phyloP scores from a whole-genome alignment of 2,888 invertebrate species.

The Pheosia tremula region DNA sequence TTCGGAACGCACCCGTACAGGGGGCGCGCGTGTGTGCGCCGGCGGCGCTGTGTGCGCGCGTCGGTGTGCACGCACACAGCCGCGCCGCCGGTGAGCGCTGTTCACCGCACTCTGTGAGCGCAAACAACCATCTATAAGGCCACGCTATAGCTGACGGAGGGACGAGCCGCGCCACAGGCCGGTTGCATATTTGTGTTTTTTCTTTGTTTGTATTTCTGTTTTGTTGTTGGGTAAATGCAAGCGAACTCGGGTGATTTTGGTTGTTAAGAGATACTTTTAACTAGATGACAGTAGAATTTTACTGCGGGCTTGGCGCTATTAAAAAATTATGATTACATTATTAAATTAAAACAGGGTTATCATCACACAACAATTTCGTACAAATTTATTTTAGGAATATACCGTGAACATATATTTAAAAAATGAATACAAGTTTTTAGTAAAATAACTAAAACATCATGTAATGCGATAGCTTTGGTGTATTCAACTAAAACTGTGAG shows the following conservation, averaged over 20 bases:
- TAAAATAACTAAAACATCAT: too few species aligned
- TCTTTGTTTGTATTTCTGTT: constrained; percentile 47
- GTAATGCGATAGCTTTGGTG: too few species aligned
- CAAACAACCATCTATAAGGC: constrained; percentile 85
- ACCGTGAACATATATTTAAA: too few species aligned
- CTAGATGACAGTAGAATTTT: background rate
- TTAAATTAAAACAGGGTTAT: too few species aligned
- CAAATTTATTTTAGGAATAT: too few species aligned
- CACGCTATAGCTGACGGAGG: constrained; percentile 84
- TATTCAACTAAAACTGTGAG: too few species aligned
- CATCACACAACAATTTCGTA: too few species aligned
- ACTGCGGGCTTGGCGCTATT: too few species aligned
- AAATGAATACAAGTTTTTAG: too few species aligned
- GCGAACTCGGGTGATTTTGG: constrained; percentile 7
- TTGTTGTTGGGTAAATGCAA: constrained; percentile 23
- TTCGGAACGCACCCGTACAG: constrained; percentile 82
- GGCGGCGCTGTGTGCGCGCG: constrained; percentile 51
- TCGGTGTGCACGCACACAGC: constrained; percentile 70
- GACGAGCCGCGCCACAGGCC: constrained; percentile 72
- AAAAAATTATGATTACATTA: too few species aligned
- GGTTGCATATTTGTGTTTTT: constrained; percentile 50
- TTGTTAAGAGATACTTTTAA: background rate
- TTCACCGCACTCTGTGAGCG: constrained; percentile 85
- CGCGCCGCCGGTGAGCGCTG: constrained; percentile 81
- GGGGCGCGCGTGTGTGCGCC: constrained; percentile 55